A percentile compares a stretch with the other conserved stretches of the same genome.
Conservation (phyloP, 2,888 invertebrate genomes). For the Agrochola lychnidis region DNA sequence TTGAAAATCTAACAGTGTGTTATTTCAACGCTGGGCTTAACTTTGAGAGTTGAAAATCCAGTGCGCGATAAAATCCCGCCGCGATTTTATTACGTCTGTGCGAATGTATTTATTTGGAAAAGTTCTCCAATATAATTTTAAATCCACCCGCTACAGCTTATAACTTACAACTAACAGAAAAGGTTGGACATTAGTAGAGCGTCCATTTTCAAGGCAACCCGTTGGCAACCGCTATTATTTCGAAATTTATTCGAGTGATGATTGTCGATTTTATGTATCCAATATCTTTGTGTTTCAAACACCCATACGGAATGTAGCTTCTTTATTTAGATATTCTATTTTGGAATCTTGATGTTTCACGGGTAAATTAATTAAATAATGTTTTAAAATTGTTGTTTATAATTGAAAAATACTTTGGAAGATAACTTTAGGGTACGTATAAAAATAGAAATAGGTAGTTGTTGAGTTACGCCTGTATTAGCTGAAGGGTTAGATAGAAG, state of each 20-base stretch:
- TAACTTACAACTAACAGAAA: slow-evolving; percentile 35
- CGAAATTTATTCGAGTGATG: slow-evolving; percentile 69
- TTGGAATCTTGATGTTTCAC: background rate
- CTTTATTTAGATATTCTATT: background rate
- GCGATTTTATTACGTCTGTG: too few relatives aligned
- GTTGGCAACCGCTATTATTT: slow-evolving; percentile 60
- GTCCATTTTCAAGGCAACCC: slow-evolving; percentile 57
- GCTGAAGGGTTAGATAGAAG: too few relatives aligned
- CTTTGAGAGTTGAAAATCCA: too few relatives aligned
- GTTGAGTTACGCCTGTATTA: background rate
- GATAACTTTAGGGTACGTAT: background rate
- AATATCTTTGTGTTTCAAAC: slow-evolving; percentile 35
- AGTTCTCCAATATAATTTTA: background rate
- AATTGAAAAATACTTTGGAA: background rate
- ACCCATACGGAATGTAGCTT: background rate
- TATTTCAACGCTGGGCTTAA: too few relatives aligned
- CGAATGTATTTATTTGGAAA: background rate
- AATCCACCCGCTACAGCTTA: background rate
- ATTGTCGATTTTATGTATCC: slow-evolving; percentile 60
- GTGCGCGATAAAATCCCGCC: too few relatives aligned
- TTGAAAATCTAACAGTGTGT: too few relatives aligned
- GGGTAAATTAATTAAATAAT: background rate
- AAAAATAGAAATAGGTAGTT: background rate
- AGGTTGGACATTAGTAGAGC: slow-evolving; percentile 61
- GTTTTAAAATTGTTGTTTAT: background rate